Conservation (phyloP, 2,888 invertebrate species). For the Perizoma flavofasciatum region DNA sequence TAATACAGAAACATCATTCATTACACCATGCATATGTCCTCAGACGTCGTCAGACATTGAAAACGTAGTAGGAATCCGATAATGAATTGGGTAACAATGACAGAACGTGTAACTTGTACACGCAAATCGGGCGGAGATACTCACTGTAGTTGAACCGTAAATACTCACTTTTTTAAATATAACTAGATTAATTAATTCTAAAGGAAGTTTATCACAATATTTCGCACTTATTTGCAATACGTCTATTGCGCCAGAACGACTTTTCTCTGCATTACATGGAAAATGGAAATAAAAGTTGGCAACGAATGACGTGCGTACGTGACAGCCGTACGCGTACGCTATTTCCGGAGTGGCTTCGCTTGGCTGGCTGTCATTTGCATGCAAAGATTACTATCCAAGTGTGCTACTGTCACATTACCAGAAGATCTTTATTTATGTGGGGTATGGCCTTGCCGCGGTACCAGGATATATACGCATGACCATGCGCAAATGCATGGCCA, state of each 20-base stretch:
- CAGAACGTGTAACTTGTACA: constrained; percentile 72
- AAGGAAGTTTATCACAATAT: constrained; percentile 77
- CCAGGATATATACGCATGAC: no score
- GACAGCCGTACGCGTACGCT: constrained; percentile 59
- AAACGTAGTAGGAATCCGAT: constrained; percentile 62
- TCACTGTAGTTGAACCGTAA: constrained; percentile 44
- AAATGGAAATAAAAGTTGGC: constrained; percentile 73
- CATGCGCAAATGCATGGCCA: no score
- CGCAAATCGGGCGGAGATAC: constrained; percentile 56
- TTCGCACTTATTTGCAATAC: constrained; percentile 73
- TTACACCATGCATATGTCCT: constrained; percentile 44
- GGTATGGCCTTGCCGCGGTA: no score
- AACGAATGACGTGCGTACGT: constrained; percentile 67
- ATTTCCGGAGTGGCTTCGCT: constrained; percentile 62
- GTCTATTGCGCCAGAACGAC: constrained; percentile 71
- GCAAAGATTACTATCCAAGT: no score
- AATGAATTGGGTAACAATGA: constrained; percentile 79
- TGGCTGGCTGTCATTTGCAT: no score
- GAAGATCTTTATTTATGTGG: no score
- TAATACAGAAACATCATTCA: constrained; percentile 42
- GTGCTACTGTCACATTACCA: no score
- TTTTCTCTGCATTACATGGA: constrained; percentile 49
- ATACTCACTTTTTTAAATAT: constrained; percentile 79
- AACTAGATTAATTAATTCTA: constrained; percentile 77
- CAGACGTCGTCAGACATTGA: constrained; percentile 48